Conservation (phyloP, 2,113 vertebrate species). For the Channa argus region DNA sequence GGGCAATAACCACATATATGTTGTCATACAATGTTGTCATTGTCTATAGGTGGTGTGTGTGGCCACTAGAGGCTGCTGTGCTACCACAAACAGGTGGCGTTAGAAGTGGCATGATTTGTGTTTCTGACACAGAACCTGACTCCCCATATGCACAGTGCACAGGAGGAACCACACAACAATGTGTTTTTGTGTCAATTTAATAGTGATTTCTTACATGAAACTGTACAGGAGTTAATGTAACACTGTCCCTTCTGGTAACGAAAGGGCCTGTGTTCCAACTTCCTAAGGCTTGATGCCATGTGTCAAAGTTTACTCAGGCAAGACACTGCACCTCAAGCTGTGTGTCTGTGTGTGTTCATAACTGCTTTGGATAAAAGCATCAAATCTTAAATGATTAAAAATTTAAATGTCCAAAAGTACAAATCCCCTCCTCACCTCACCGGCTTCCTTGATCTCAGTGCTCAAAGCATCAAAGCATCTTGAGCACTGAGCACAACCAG, state of each 20-base stretch:
- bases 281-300: no score
- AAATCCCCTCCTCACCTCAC: not conserved
- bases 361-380: no score
- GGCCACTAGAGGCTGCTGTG: constrained; percentile 75
- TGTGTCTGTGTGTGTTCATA: no score
- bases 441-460: not conserved
- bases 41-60: not conserved
- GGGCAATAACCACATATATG: no score
- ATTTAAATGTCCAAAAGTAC: no score
- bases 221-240: not conserved
- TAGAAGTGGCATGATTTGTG: not conserved
- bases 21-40: not conserved
- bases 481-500: constrained; percentile 1
- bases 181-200: not conserved
- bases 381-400: no score
- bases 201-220: not conserved
- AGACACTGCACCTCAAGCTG: no score
- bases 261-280: not conserved
- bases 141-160: not conserved
- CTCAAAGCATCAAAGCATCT: not conserved
- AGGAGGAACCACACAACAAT: not conserved
- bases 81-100: constrained; percentile 15
- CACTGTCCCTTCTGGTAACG: not conserved
- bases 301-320: no score
- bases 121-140: no score